Evolutionary conservation across 2,113 vertebrate species (phyloP), one percentile per base, ranked within the genome.

Genomic region (Suricata suricatta): DNA sequence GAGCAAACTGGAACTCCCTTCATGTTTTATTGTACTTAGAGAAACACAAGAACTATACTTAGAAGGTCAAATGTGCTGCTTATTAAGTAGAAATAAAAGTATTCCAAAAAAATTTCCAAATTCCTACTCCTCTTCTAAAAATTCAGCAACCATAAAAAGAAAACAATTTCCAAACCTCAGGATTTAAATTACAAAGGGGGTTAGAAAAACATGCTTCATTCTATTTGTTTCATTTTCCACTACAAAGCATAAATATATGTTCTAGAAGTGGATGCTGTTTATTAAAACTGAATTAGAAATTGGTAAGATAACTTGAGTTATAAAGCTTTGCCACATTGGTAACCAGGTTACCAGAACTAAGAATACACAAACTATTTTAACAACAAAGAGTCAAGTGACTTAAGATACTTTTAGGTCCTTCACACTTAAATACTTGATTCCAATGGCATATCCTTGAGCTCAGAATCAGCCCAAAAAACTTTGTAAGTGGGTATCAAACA

Each of bases 11-110:
- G 57, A 84, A 33, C 50, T 82, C 77, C 80, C 12, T 50, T 72
- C 7, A 27, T 2, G 14, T 71, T 96, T 98, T 93, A 98, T 0
- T 33, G 90, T 88, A 82, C 44, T 93, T 71, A 92, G 81, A 44
- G 50, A 93, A 93, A 86, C 10, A 54, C 19, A 81, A 95, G 69
- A 87, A 88, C 87, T 85, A 50, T 47, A 84, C 57, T 77, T 52
- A 85, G 69, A 82, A 94, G 64, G 84, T 95, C 83, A 97, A 95
- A 92, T 72, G 86, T 57, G 31, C 66, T 90, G 87, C 85, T 93
- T 81, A n/a, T 88, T 90, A 95, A 92, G 35, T 6, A 96, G 64
- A 98, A 97, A 87, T 93, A 72, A 79, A 98, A 90, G 84, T 31
- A 81, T 92, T 64, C 80, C 68, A 47, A 35, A 23, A 52, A 97